Base-by-base conservation (phyloP, 2,113 vertebrate genomes). In the Conger conger region DNA sequence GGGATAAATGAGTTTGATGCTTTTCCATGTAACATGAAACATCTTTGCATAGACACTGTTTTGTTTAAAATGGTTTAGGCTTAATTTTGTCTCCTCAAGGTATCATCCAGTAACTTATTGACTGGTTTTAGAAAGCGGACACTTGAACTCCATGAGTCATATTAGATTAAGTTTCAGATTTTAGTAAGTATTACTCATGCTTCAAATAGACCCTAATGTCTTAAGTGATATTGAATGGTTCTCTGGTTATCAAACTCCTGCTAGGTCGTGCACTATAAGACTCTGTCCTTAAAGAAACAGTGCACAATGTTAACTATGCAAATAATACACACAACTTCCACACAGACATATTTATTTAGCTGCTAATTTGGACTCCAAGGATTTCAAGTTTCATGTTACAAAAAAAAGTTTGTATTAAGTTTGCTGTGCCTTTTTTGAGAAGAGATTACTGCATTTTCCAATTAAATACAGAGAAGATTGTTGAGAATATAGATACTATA, bases 11-110 rank as follows among this genome's bases (percentile, higher is more conserved):
- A 82, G 86, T 86, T 80, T 30, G 85, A 88, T 91, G 88, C 86
- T 91, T 87, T 91, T 92, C 86, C 89, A 77, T 90, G 90, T 90
- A 86, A 92, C 91, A 88, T 93, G 87, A 94, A 91, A 86, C 88
- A 78, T 78, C 82, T 90, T 82, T 63, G 82, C 85, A 84, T 36
- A 15, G 80, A 38, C 82, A 76, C 30, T 79, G 50, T 81, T 68
- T 84, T 1, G 81, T 84, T 37, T 27, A 27, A 63, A 35, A 79
- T 40, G 27, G 15, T 53, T 63, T 13, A 4, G 50, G 7, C 73
- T 68, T 23, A 27, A 33, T 33, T 11, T 63, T 35, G 27, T 18
- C 36, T 82, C 17, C n/a, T n/a, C 42, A 81, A 81, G 80, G 42
- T 54, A 50, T 40, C 60, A 36, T 45, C 60, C 50, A 63, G n/a